Base-by-base conservation (phyloP, 2,797 vertebrate species). In the Fundulus diaphanus region DNA sequence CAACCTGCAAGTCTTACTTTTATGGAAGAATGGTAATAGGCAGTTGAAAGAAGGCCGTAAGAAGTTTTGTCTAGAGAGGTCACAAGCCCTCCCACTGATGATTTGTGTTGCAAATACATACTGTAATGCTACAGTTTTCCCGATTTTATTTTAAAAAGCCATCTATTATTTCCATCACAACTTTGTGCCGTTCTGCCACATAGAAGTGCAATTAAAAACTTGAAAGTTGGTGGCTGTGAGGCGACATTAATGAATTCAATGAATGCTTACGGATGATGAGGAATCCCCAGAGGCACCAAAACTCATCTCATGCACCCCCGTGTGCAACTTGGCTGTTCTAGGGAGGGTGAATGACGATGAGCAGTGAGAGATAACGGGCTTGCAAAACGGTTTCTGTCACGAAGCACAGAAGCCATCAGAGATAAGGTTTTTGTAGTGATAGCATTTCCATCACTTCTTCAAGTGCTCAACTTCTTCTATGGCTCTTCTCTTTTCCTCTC, bases 321-420 rank as follows among this genome's bases (percentile, higher is more conserved):
- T 87, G 73, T 59, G 61, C 85, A 83, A 82, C 77, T 68, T 85
- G 77, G 79, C 70, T 49, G 54, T 54, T 74, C 2, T 80, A 85
- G 82, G 82, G 69, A 11, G 49, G 49, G 76, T 63, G 83, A 87
- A 75, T 87, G 87, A 91, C 83, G 74, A 87, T 89, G 80, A 88
- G 82, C 88, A 88, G 83, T 75, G 66, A 77, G 29, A 86, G 87
- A 92, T 90, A 93, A 89, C 71, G 54, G 71, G 73, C 85, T 76
- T 82, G 84, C 79, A 80, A 84, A 91, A 90, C 77, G 82, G 78
- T 68, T 72, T 80, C 70, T 80, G 85, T 87, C 82, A 87, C 40
- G 67, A 84, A 76, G 74, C 48, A 56, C 57, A 52, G 72, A 76
- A 76, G 79, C 12, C 66, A 44, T 70, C 24, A 49, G 29, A 74